A percentile compares a stretch with the other conserved stretches of the same genome.
phyloP scores from a whole-genome alignment of 2,113 vertebrate species.

The Sigmodon hispidus region DNA sequence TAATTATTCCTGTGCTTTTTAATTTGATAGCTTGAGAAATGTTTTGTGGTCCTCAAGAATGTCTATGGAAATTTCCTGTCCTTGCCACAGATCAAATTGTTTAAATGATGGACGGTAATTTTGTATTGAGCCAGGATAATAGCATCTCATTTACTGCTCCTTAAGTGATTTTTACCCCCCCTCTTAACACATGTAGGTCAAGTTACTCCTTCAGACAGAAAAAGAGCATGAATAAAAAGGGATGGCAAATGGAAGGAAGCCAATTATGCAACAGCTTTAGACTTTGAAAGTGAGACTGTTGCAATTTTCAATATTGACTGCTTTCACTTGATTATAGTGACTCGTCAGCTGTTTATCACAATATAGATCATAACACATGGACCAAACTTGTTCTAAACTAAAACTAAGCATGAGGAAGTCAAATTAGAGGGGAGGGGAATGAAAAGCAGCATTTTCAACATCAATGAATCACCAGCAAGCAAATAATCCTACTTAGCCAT shows the following conservation, averaged over 20 bases:
- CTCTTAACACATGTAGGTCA: slow-evolving; percentile 79
- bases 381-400: slow-evolving; percentile 31
- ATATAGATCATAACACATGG: slow-evolving; percentile 53
- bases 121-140: slow-evolving; percentile 75
- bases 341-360: slow-evolving; percentile 65
- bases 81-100: slow-evolving; percentile 73
- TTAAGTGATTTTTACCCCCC: slow-evolving; percentile 76
- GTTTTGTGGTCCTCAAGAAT: slow-evolving; percentile 69
- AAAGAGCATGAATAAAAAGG: slow-evolving; percentile 63
- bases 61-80: slow-evolving; percentile 62
- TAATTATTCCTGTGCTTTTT: slow-evolving; percentile 72
- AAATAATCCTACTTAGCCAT: slow-evolving; percentile 53
- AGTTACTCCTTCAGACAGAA: slow-evolving; percentile 67
- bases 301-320: slow-evolving; percentile 68
- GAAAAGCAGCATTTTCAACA: slow-evolving; percentile 58
- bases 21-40: slow-evolving; percentile 77
- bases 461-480: slow-evolving; percentile 58
- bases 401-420: slow-evolving; percentile 5
- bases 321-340: slow-evolving; percentile 51
- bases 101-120: slow-evolving; percentile 73
- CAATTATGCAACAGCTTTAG: slow-evolving; percentile 66
- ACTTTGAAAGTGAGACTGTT: slow-evolving; percentile 45
- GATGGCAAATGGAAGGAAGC: slow-evolving; percentile 55
- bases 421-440: slow-evolving; percentile 46
- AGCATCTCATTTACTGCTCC: slow-evolving; percentile 74